Base-by-base conservation (phyloP, 2,888 invertebrate genomes). In the Protonemura montana region DNA sequence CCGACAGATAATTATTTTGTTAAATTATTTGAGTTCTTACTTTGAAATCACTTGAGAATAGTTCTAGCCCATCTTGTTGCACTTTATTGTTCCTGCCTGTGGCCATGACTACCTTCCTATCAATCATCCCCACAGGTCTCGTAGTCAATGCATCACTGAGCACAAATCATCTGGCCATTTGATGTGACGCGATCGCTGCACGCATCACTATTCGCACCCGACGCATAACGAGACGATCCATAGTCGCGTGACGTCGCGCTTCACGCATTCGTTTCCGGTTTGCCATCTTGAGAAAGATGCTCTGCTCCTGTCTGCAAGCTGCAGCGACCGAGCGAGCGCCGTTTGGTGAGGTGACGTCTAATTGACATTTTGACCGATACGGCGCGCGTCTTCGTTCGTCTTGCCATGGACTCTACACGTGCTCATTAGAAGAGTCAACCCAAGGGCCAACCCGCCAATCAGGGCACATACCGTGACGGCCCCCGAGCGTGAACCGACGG, bases 261-360 rank as follows among this genome's bases (percentile, higher is more conserved):
- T 86, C 59, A 78, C 85, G 28, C 28, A 30, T 59, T 0, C 87
- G 85, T 76, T 81, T 76, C 78, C 87, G 81, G 81, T 81, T n/a
- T n/a, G 29, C 30, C 13, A 30, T 81, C 28, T 81, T 59, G 16
- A 29, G 78, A 81, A 30, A 30, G 81, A 81, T 81, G 59, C 59
- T 10, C 59, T 59, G 59, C 59, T 59, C 16, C 59, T 59, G 35
- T 35, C 59, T 59, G 59, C 16, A 13, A 21, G 59, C 59, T 59
- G n/a, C n/a, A n/a, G n/a, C n/a, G n/a, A n/a, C n/a, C n/a, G n/a
- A n/a, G n/a, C n/a, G n/a, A n/a, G n/a, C n/a, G n/a, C n/a, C n/a
- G n/a, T n/a, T n/a, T n/a, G n/a, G n/a, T n/a, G 16, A 29, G 29
- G n/a, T 21, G 26, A n/a, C 30, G 81, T 27, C 28, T 81, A 81